Percentiles rank a stretch among this genome's conserved stretches.
Conservation (phyloP, 2,797 vertebrate species). For the Limosa lapponica region DNA sequence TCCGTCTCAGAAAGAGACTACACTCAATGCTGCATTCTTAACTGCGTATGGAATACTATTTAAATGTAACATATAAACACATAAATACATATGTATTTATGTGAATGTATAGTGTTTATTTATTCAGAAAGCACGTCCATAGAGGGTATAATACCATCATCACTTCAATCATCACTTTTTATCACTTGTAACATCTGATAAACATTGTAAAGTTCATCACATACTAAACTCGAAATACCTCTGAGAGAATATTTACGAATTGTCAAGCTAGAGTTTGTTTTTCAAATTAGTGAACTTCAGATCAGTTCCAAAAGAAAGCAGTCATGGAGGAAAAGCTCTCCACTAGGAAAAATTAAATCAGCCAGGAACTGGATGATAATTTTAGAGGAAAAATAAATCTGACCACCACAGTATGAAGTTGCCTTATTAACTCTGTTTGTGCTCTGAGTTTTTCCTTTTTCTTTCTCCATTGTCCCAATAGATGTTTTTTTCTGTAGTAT, state of each 20-base stretch:
- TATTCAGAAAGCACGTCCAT: background rate
- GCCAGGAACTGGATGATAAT: background rate
- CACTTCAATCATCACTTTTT: background rate
- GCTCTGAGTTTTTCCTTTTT: background rate
- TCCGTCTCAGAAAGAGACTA: background rate
- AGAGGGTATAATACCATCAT: background rate
- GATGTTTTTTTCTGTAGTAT: background rate
- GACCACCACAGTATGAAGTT: background rate
- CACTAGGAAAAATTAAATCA: slow-evolving; percentile 23
- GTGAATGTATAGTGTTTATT: background rate
- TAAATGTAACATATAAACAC: background rate
- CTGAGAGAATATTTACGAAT: slow-evolving; percentile 11
- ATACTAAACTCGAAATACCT: background rate
- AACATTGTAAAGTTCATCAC: background rate
- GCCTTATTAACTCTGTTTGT: background rate
- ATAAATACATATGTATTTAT: background rate
- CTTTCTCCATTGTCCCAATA: background rate
- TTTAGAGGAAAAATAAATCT: slow-evolving; percentile 25
- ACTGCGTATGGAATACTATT: background rate
- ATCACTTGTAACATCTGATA: background rate
- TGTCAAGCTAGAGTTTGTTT: slow-evolving; percentile 17
- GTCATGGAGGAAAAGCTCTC: background rate
- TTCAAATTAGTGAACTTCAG: slow-evolving; percentile 15
- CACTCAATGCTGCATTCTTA: background rate
- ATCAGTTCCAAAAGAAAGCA: slow-evolving; percentile 7